Base-by-base conservation (phyloP, 2,888 invertebrate genomes). In the Syrista parreyssii region DNA sequence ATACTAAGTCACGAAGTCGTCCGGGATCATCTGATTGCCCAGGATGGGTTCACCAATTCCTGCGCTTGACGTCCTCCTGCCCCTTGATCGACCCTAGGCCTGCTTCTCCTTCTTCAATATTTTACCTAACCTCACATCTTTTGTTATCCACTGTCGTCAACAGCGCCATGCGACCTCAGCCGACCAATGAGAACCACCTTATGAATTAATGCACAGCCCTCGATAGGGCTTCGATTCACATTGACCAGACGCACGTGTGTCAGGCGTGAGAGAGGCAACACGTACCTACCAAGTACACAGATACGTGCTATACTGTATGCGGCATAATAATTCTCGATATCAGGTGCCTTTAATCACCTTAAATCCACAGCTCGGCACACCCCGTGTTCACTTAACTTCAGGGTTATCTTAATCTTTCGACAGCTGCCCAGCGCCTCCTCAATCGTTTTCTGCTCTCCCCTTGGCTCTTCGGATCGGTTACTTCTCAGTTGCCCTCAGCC, bases 371-470 rank as follows among this genome's bases (percentile, higher is more conserved):
- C 78, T 83, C 80, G 87, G 85, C 88, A 89, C 87, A 89, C 89
- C 88, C 87, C 85, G 84, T 88, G 79, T 88, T 87, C 89, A 87
- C 88, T 90, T 89, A 89, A 88, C 88, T 89, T 89, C 87, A 89
- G 89, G 90, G 89, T 91, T 90, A 91, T 91, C 91, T 91, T 90
- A 90, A 91, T 91, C 91, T 91, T 89, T 88, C 90, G 89, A 91
- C 91, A 91, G 91, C 91, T 91, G 91, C 89, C 88, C 88, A 88
- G 89, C 89, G 89, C 87, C 86, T 89, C 69, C 76, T 34, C 68
- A 31, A 69, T 76, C 76, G 69, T 35, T 34, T 35, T 69, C 31
- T 31, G 31, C 75, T 11, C 55, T 75, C 75, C 68, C 55, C 32
- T 76, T 68, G 69, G n/a, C 35, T 34, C 32, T 34, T 31, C 33